Percentiles rank a stretch among this genome's conserved stretches.
Evolutionary conservation across 2,797 vertebrate genomes (phyloP).

Genomic region (Scleropages formosus): DNA sequence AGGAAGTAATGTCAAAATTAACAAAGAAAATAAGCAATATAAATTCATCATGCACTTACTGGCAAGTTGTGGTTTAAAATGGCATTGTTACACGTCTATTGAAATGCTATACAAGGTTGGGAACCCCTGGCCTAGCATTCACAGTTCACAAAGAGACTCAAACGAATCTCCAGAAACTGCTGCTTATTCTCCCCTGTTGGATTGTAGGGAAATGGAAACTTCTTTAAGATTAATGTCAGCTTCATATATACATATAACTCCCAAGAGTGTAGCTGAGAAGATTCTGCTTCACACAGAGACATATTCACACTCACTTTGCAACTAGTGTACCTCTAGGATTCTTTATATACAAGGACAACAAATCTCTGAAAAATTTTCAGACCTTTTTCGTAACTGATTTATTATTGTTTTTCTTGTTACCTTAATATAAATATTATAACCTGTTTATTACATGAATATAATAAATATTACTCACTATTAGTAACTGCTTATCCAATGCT

Average conservation of each 20-base stretch:
- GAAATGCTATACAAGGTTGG: conserved; percentile 23
- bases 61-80: conserved; percentile 35
- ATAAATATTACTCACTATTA: no score
- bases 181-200: conserved; percentile 39
- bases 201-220: conserved; percentile 35
- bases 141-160: conserved; percentile 40
- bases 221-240: conserved; percentile 30
- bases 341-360: background rate
- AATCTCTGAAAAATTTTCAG: background rate
- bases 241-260: conserved; percentile 10
- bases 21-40: background rate
- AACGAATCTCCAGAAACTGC: conserved; percentile 42
- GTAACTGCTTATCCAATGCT: no score
- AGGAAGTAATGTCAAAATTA: conserved; percentile 9
- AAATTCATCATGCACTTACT: background rate
- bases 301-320: background rate
- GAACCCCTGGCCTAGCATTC: conserved; percentile 34
- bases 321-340: background rate
- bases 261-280: background rate
- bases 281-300: background rate
- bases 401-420: no score
- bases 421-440: no score
- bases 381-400: background rate
- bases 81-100: background rate
- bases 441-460: no score